These are phyloP conservation scores for Patiria miniata DNA, from an alignment of 35 echinoderm and acorn worm genomes.

Conservation along the genomic window DNA sequence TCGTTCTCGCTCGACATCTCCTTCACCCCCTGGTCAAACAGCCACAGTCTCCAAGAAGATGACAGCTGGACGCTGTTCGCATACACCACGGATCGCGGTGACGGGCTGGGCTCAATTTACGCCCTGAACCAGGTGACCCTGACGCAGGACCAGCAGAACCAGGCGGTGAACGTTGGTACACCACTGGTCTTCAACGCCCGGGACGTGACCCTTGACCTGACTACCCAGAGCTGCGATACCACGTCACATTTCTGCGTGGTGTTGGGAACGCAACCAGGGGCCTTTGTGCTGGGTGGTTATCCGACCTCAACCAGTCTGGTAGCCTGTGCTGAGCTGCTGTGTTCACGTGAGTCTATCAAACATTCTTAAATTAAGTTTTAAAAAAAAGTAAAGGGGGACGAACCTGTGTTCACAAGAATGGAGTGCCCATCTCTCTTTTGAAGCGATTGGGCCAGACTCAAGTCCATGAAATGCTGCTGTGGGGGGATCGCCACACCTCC, in stretches of 20 bases:
- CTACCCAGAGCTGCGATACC: neutral
- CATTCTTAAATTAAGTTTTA: too few species aligned
- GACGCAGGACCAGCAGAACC: conserved; percentile 22
- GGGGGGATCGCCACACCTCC: too few species aligned
- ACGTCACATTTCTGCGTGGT: conserved; percentile 47
- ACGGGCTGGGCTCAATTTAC: neutral
- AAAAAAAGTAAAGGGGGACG: too few species aligned
- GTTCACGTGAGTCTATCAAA: conserved; percentile 26
- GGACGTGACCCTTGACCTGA: conserved; percentile 57
- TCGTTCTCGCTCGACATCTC: conserved; percentile 52
- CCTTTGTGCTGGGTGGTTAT: conserved; percentile 45
- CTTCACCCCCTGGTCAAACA: conserved; percentile 16
- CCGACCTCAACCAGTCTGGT: neutral
- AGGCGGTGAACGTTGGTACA: conserved; percentile 15
- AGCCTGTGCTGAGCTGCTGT: conserved; percentile 27
- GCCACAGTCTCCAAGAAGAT: conserved; percentile 24
- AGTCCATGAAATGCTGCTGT: too few species aligned
- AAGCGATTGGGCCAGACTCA: too few species aligned
- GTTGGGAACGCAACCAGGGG: neutral
- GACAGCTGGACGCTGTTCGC: conserved; percentile 36
- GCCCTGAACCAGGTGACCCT: neutral
- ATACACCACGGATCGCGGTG: neutral
- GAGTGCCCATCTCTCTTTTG: too few species aligned
- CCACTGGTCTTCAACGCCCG: conserved; percentile 38
- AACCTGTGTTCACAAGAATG: too few species aligned